Conservation (phyloP, 2,797 vertebrate species). For the Chrysocyon brachyurus region DNA sequence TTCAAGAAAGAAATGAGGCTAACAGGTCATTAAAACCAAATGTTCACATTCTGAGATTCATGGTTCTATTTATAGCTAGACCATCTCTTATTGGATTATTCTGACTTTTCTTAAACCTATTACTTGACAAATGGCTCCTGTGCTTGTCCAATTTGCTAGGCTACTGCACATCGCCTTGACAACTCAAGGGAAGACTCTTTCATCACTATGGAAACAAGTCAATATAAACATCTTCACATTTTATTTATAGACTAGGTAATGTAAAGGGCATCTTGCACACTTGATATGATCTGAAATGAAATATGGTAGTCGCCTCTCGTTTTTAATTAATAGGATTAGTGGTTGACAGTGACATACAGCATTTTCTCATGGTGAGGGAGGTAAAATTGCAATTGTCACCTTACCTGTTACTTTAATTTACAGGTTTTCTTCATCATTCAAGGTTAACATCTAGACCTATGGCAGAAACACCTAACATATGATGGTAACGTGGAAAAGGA, state of each 20-base stretch:
- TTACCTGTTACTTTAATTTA: slow-evolving; percentile 78
- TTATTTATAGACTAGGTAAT: slow-evolving; percentile 84
- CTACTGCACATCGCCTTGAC: slow-evolving; percentile 84
- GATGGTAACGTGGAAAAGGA: slow-evolving; percentile 61
- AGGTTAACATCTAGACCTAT: slow-evolving; percentile 60
- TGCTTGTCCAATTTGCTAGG: slow-evolving; percentile 80
- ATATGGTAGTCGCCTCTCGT: slow-evolving; percentile 15
- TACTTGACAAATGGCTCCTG: slow-evolving; percentile 73
- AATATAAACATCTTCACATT: slow-evolving; percentile 84
- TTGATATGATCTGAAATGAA: slow-evolving; percentile 68
- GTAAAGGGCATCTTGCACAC: slow-evolving; percentile 67
- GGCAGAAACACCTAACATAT: slow-evolving; percentile 66
- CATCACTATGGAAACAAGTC: slow-evolving; percentile 88
- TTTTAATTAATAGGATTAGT: slow-evolving; percentile 84
- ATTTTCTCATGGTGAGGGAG: slow-evolving; percentile 67
- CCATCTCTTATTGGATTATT: slow-evolving; percentile 60
- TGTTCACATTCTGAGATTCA: slow-evolving; percentile 56
- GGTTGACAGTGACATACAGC: slow-evolving; percentile 63
- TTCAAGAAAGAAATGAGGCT: slow-evolving; percentile 41
- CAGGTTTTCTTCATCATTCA: slow-evolving; percentile 62
- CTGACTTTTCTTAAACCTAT: slow-evolving; percentile 63
- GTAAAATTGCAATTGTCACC: slow-evolving; percentile 74
- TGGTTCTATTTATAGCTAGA: slow-evolving; percentile 59
- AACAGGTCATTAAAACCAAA: slow-evolving; percentile 55
- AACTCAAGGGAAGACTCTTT: slow-evolving; percentile 82